Conservation (phyloP, 2,888 invertebrate species). For the Apoda limacodes region DNA sequence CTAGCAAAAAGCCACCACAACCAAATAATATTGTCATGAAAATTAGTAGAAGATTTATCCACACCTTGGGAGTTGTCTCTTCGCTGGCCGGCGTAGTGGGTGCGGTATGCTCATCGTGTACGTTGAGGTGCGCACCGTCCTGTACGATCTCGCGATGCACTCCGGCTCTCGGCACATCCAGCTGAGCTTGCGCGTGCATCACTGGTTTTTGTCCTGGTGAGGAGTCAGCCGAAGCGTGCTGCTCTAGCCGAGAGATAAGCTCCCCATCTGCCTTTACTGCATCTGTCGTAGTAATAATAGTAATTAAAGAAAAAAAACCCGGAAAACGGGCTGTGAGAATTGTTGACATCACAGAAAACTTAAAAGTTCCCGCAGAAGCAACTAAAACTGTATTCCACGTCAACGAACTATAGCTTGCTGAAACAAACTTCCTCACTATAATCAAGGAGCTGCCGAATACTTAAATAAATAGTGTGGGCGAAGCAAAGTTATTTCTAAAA, state of each 20-base stretch:
- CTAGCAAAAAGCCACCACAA: neutral
- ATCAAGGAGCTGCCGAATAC: no score
- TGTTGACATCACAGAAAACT: no score
- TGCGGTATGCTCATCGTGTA: slow-evolving; percentile 35
- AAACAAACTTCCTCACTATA: no score
- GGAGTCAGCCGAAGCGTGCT: slow-evolving; percentile 47
- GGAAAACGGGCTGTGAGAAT: no score
- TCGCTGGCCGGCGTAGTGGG: slow-evolving; percentile 41
- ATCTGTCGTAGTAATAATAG: no score
- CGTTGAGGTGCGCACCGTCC: slow-evolving; percentile 44
- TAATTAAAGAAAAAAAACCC: no score
- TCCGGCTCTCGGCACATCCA: slow-evolving; percentile 68
- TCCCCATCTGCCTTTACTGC: slow-evolving; percentile 52
- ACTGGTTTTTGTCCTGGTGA: slow-evolving; percentile 46
- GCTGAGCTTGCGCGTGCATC: slow-evolving; percentile 60
- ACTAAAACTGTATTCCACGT: no score
- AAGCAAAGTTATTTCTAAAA: no score
- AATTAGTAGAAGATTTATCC: neutral
- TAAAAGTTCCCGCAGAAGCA: no score
- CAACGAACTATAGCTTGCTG: no score
- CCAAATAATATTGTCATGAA: slow-evolving; percentile 1
- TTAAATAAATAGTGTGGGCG: no score
- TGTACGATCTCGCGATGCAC: slow-evolving; percentile 65
- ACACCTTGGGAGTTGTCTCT: slow-evolving; percentile 52
- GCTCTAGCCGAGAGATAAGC: slow-evolving; percentile 47